phyloP scores from a whole-genome alignment of 2,888 invertebrate species.

The Amiota minor region DNA sequence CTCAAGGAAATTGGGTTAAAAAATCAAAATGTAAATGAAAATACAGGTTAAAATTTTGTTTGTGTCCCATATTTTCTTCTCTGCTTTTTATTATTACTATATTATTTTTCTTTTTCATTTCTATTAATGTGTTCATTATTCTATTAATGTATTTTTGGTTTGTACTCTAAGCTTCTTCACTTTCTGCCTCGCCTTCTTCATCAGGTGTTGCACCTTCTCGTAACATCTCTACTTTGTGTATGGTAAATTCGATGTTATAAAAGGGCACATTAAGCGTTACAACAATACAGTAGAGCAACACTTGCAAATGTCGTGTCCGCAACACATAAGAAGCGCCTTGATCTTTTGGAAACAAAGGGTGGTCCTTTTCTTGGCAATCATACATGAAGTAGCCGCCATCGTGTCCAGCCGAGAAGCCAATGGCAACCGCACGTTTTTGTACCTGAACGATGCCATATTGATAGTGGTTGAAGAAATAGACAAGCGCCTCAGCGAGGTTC shows the following conservation, averaged over 20 bases:
- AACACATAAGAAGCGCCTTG: conserved; percentile 78
- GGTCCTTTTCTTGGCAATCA: conserved; percentile 79
- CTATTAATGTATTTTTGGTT: too few relatives aligned
- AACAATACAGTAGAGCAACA: conserved; percentile 78
- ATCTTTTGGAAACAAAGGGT: conserved; percentile 77
- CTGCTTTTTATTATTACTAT: too few relatives aligned
- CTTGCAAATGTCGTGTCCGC: conserved; percentile 77
- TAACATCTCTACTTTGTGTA: conserved; percentile 71
- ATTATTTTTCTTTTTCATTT: too few relatives aligned
- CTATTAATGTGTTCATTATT: too few relatives aligned
- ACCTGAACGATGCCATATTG: conserved; percentile 77
- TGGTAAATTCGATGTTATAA: conserved; percentile 76
- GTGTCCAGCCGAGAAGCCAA: conserved; percentile 73
- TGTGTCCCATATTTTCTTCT: too few relatives aligned
- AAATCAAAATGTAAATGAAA: too few relatives aligned
- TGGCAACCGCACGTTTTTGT: conserved; percentile 75
- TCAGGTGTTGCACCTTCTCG: conserved; percentile 54
- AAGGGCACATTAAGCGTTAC: conserved; percentile 77
- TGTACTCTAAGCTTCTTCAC: conserved; percentile 27
- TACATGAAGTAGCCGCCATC: conserved; percentile 79
- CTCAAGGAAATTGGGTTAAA: too few relatives aligned
- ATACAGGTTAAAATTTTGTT: too few relatives aligned
- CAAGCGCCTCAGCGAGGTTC: conserved; percentile 78
- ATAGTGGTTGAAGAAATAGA: conserved; percentile 77
- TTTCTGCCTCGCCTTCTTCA: conserved; percentile 48